phyloP scores from a whole-genome alignment of 1,140 invertebrate genomes.

The Drosophila santomea region DNA sequence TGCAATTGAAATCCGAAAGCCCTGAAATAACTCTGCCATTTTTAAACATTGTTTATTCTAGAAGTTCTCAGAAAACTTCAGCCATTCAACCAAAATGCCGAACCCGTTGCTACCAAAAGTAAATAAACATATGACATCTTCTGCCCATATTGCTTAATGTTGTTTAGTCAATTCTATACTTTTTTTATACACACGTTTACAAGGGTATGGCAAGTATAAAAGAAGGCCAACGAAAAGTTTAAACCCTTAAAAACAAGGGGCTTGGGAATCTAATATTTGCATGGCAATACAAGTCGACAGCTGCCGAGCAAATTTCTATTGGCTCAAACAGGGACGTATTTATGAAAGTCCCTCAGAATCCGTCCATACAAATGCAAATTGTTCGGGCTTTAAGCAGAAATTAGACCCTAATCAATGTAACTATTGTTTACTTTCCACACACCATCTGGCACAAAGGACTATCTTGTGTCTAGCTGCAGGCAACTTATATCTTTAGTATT shows the following conservation, averaged over 20 bases:
- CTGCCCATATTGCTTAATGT: conserved; percentile 14
- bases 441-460: conserved; percentile 22
- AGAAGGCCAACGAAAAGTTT: conserved; percentile 7
- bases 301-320: conserved; percentile 55
- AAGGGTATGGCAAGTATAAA: conserved; percentile 33
- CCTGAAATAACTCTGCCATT: background rate
- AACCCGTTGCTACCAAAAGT: conserved; percentile 8
- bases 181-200: conserved; percentile 24
- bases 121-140: conserved; percentile 37
- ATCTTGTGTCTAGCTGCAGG: conserved; percentile 14
- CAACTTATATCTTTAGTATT: conserved; percentile 15
- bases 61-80: conserved; percentile 5
- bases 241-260: conserved; percentile 22
- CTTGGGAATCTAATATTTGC: conserved; percentile 60
- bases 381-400: conserved; percentile 43
- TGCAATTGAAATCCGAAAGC: conserved; percentile 14
- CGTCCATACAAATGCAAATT: conserved; percentile 62
- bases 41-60: background rate
- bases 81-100: conserved; percentile 6
- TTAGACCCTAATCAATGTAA: conserved; percentile 64
- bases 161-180: conserved; percentile 18
- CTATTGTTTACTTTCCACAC: conserved; percentile 52
- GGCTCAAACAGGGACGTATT: conserved; percentile 25
- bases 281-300: conserved; percentile 47
- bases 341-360: conserved; percentile 28